Percentiles rank a stretch among this genome's conserved stretches.
Conservation (phyloP, 2,888 invertebrate genomes). For the Acrobasis suavella region DNA sequence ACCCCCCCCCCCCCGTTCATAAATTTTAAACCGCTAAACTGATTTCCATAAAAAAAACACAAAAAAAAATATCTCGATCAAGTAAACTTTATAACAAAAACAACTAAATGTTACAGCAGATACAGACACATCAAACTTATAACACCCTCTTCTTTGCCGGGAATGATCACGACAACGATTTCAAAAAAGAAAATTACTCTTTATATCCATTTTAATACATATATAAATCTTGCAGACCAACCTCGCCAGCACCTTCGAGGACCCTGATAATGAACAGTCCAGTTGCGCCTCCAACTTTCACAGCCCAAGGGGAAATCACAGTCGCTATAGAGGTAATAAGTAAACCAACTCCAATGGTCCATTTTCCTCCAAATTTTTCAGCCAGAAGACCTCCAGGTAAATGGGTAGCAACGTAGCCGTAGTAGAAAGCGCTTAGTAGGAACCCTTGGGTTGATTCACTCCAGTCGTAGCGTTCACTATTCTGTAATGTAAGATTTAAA, state of each 20-base stretch:
- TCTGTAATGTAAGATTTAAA: constrained; percentile 39
- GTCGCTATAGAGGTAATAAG: constrained; percentile 90
- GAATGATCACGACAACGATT: no score
- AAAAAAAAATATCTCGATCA: no score
- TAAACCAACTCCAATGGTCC: constrained; percentile 90
- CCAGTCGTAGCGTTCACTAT: constrained; percentile 84
- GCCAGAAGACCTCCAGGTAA: constrained; percentile 91
- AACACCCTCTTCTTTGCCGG: no score
- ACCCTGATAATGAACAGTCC: constrained; percentile 82
- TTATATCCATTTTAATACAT: no score
- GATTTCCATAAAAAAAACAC: no score
- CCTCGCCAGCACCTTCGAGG: constrained; percentile 84
- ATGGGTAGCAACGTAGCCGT: constrained; percentile 92
- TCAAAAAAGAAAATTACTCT: no score
- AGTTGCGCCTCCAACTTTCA: constrained; percentile 77
- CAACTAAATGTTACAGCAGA: no score
- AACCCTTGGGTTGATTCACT: constrained; percentile 86
- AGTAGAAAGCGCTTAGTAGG: constrained; percentile 91
- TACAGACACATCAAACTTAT: no score
- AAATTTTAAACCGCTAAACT: no score
- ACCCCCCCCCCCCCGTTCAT: no score
- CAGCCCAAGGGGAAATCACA: constrained; percentile 87
- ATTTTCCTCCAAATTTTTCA: constrained; percentile 92
- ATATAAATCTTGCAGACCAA: constrained; percentile 39
- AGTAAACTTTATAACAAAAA: no score